phyloP scores from a whole-genome alignment of 1,140 invertebrate genomes.

The Dolichoris vasculosae region DNA sequence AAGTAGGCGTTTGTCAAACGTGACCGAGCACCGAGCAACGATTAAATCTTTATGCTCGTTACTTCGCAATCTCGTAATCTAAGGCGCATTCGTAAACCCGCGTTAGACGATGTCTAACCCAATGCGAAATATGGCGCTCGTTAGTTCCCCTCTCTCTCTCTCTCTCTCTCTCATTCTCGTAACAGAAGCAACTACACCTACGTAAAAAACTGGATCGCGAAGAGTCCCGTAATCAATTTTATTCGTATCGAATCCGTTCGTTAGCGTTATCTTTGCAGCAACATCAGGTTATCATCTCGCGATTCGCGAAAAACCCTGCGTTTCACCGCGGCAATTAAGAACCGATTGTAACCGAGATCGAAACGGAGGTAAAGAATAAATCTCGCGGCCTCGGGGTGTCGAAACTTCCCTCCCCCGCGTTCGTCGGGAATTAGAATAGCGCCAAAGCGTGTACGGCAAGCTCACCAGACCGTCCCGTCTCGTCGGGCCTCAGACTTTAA shows the following conservation, averaged over 20 bases:
- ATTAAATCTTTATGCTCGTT: not conserved
- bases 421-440: not conserved
- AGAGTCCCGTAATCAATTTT: too few species aligned
- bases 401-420: not conserved
- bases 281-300: too few species aligned
- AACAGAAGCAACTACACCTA: too few species aligned
- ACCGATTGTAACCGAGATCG: not conserved
- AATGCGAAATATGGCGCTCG: too few species aligned
- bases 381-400: not conserved
- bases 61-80: not conserved
- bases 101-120: not conserved
- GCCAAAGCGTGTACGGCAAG: constrained; percentile 59
- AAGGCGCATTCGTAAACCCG: not conserved
- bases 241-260: too few species aligned
- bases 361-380: not conserved
- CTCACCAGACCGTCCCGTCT: constrained; percentile 70
- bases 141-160: too few species aligned
- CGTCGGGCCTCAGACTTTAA: constrained; percentile 71
- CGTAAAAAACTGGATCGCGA: too few species aligned
- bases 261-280: too few species aligned
- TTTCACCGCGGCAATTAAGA: not conserved
- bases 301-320: too few species aligned
- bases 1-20: not conserved
- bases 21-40: not conserved
- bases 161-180: too few species aligned